Percentiles rank a stretch among this genome's conserved stretches.
phyloP scores from a whole-genome alignment of 2,888 invertebrate genomes.

The Torymus tubicola region DNA sequence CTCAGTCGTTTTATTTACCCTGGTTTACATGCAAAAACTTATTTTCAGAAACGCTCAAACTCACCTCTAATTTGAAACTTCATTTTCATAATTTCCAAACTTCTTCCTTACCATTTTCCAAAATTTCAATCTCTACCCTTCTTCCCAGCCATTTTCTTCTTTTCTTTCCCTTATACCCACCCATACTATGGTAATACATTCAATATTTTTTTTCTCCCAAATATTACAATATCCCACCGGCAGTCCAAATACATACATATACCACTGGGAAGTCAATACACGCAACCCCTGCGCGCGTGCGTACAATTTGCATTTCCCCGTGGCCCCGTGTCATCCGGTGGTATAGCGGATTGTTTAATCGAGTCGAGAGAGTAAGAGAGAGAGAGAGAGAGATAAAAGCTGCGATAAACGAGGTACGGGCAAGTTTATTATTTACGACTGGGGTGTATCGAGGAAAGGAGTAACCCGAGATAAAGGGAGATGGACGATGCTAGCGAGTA shows the following conservation, averaged over 20 bases:
- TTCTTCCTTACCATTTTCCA: too few species aligned
- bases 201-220: too few species aligned
- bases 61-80: too few species aligned
- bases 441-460: background rate
- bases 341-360: constrained; percentile 51
- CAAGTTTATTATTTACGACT: constrained; percentile 48
- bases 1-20: background rate
- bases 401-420: constrained; percentile 34
- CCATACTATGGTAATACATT: too few species aligned
- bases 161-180: too few species aligned
- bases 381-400: constrained; percentile 22
- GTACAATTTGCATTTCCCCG: constrained; percentile 20
- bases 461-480: constrained; percentile 33
- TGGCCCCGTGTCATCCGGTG: background rate
- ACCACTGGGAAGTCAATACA: too few species aligned
- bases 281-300: too few species aligned
- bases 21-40: background rate
- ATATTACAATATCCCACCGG: too few species aligned
- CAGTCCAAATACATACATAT: too few species aligned
- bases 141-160: too few species aligned
- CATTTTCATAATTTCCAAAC: too few species aligned
- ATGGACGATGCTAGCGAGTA: constrained; percentile 57
- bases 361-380: constrained; percentile 8
- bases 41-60: background rate
- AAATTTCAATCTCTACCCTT: too few species aligned